These are phyloP conservation scores for Gobio gobio DNA, from an alignment of 2,113 vertebrate species.

Conservation along the genomic window DNA sequence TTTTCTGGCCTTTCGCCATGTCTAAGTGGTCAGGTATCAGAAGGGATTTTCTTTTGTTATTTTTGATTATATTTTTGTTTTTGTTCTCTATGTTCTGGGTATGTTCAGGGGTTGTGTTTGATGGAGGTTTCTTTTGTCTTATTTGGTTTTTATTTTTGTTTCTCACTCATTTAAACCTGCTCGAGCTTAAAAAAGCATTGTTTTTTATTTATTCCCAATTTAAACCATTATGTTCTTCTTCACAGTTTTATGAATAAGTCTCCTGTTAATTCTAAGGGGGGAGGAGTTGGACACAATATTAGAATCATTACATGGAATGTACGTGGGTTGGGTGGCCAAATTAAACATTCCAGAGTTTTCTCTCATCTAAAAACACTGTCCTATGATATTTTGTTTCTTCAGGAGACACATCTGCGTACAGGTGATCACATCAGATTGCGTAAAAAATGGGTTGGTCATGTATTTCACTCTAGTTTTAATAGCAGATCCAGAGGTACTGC, in stretches of 20 bases:
- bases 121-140: neutral
- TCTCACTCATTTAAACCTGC: too few species aligned
- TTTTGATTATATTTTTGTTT: neutral
- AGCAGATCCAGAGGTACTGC: neutral
- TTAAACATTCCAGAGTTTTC: neutral
- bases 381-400: slow-evolving; percentile 13
- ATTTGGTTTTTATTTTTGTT: too few species aligned
- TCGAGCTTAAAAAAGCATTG: too few species aligned
- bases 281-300: neutral
- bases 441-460: neutral
- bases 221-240: neutral
- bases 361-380: neutral
- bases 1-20: neutral
- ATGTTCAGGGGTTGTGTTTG: neutral
- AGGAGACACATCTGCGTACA: slow-evolving; percentile 1
- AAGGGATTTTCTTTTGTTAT: neutral
- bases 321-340: neutral
- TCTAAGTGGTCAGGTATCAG: too few species aligned
- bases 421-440: neutral
- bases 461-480: neutral
- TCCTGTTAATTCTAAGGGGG: neutral
- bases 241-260: neutral
- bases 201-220: neutral
- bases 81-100: neutral
- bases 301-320: neutral